Base-by-base conservation (phyloP, 2,797 vertebrate species). In the Lepidocolaptes lacrymiger region DNA sequence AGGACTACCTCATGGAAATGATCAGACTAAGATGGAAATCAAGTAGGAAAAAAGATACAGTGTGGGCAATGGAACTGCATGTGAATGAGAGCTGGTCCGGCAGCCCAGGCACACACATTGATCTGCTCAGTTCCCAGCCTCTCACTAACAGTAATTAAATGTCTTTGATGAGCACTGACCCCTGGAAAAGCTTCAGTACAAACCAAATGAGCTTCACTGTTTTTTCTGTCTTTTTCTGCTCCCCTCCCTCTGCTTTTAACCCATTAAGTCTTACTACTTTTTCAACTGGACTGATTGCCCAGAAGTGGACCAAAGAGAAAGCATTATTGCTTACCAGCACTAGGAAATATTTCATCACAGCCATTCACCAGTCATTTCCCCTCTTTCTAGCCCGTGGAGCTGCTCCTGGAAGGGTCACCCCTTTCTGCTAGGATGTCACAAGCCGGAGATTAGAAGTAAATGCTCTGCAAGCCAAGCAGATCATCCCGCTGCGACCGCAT, bases 361-460 rank as follows among this genome's bases (percentile, higher is more conserved):
- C 76, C 61, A 4, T 95, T 93, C 94, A 78, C 89, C 96, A 95
- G 56, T 75, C 93, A 83, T 81, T 78, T 28, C 87, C 56, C 92
- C 74, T 79, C 71, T 88, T 75, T 64, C 62, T 46, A 92, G 79
- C 94, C 91, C 28, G 80, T 34, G 37, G 19, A 95, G 91, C 86
- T 61, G 96, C 93, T 97, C 96, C 97, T 96, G 97, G 96, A 98
- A 97, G 94, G 64, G 59, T 97, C 91, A 91, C 96, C 97, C 83
- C 98, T 98, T 98, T 97, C 98, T 82, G 59, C 88, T 93, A 83
- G 97, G 97, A 92, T 97, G 96, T 97, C 97, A 95, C 97, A 98
- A 97, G 97, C 97, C 54, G 94, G 92, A 98, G 98, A 99, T 99
- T 99, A 99, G 98, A 95, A 97, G 96, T 74, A 97, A 98, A 98